phyloP scores from a whole-genome alignment of 2,888 invertebrate species.

The Rhagium mordax region DNA sequence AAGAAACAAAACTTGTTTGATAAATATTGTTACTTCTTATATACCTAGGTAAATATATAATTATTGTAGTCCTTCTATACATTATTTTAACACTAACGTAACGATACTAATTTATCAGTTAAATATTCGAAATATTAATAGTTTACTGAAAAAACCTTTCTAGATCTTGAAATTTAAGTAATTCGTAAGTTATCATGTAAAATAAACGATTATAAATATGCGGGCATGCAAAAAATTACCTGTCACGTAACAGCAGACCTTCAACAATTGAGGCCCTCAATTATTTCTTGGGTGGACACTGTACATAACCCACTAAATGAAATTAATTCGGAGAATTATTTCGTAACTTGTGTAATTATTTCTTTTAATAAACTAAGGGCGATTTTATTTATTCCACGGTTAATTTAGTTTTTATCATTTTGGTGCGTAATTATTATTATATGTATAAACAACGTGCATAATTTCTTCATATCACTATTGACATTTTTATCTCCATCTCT shows the following conservation, averaged over 20 bases:
- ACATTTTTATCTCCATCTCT: too few species aligned
- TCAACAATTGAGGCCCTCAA: constrained; percentile 5
- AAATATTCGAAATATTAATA: background rate
- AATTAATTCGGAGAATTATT: background rate
- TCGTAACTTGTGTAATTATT: background rate
- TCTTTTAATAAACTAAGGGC: background rate
- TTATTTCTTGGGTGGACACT: constrained; percentile 13
- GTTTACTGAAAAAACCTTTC: background rate
- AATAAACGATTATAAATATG: background rate
- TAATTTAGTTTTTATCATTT: background rate
- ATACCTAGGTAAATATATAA: too few species aligned
- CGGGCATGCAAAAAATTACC: constrained; percentile 9
- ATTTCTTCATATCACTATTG: background rate
- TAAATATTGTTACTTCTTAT: too few species aligned
- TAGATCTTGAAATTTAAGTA: background rate
- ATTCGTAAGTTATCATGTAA: background rate
- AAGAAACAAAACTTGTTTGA: too few species aligned
- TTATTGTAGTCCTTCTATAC: too few species aligned
- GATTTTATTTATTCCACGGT: background rate
- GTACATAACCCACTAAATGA: background rate
- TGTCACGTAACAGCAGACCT: constrained; percentile 1
- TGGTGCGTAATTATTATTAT: background rate
- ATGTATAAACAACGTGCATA: background rate
- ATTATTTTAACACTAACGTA: too few species aligned
- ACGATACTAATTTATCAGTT: background rate